A percentile compares a stretch with the other conserved stretches of the same genome.
These are phyloP conservation scores for Priocnemis perturbator DNA, from an alignment of 2,888 invertebrate species.

Conservation along the genomic window DNA sequence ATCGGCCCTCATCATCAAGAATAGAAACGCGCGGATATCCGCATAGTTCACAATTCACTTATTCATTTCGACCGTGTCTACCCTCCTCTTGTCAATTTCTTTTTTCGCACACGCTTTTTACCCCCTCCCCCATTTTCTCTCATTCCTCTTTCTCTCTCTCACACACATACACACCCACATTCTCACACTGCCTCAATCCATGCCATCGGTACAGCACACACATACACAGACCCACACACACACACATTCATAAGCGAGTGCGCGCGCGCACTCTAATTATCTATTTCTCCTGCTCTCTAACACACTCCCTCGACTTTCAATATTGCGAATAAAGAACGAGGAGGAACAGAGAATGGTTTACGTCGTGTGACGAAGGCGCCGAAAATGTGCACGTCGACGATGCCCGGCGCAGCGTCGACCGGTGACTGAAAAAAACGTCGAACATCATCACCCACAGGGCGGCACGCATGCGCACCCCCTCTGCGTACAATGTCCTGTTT, in stretches of 20 bases:
- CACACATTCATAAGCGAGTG: no score
- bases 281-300: no score
- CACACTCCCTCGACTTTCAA: no score
- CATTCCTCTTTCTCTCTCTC: constrained; percentile 5
- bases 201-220: constrained; percentile 18
- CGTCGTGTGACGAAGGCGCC: not conserved
- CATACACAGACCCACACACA: constrained; percentile 14
- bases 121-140: not conserved
- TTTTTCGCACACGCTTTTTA: not conserved
- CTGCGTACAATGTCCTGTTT: no score
- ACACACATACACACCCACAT: not conserved
- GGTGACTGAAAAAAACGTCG: constrained; percentile 72
- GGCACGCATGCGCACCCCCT: constrained; percentile 57
- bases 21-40: no score
- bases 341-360: no score
- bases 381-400: constrained; percentile 42
- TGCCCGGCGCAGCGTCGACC: constrained; percentile 70
- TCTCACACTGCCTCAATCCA: no score
- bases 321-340: no score
- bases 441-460: constrained; percentile 55
- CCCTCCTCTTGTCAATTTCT: not conserved
- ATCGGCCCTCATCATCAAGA: no score
- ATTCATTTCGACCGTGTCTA: not conserved
- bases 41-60: no score
- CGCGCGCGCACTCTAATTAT: no score